A percentile compares a stretch with the other conserved stretches of the same genome.
phyloP scores from a whole-genome alignment of 2,797 vertebrate genomes.

The Anguilla anguilla region DNA sequence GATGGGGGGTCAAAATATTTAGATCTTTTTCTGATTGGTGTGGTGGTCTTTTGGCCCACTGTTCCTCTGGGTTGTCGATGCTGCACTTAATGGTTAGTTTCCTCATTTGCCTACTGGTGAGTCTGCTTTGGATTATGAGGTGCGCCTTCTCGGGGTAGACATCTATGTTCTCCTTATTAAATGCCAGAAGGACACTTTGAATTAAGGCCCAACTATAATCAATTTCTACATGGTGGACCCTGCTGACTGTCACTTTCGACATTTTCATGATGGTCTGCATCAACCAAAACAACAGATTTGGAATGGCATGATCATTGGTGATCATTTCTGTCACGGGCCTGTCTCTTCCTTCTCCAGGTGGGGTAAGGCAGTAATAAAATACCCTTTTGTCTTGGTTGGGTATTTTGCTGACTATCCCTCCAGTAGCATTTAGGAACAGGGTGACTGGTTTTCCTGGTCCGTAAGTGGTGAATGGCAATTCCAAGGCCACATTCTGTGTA shows the following conservation, averaged over 20 bases:
- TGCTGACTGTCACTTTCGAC: not conserved
- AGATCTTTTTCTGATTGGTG: too few relatives aligned
- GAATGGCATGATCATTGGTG: conserved; percentile 37
- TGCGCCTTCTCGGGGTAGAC: not conserved
- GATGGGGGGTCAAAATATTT: too few relatives aligned
- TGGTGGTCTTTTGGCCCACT: too few relatives aligned
- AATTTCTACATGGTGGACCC: conserved; percentile 15
- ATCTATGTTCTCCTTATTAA: conserved; percentile 32
- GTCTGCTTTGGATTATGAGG: too few relatives aligned
- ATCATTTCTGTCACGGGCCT: conserved; percentile 27
- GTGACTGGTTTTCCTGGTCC: conserved; percentile 16
- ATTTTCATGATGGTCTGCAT: conserved; percentile 29
- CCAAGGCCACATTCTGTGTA: conserved; percentile 36
- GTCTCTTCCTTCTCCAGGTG: conserved; percentile 32
- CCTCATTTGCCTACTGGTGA: too few relatives aligned
- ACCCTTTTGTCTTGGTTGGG: conserved; percentile 35
- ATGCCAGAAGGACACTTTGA: conserved; percentile 31
- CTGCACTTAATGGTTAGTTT: not conserved
- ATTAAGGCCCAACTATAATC: conserved; percentile 41
- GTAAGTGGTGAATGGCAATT: conserved; percentile 15
- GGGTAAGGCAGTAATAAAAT: not conserved
- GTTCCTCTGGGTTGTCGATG: too few relatives aligned
- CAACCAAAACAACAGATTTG: conserved; percentile 33
- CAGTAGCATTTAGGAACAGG: conserved; percentile 41
- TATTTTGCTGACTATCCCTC: conserved; percentile 35